Percentiles rank a stretch among this genome's conserved stretches.
Conservation (phyloP, 2,888 invertebrate species). For the Lasioglossum marginatum region DNA sequence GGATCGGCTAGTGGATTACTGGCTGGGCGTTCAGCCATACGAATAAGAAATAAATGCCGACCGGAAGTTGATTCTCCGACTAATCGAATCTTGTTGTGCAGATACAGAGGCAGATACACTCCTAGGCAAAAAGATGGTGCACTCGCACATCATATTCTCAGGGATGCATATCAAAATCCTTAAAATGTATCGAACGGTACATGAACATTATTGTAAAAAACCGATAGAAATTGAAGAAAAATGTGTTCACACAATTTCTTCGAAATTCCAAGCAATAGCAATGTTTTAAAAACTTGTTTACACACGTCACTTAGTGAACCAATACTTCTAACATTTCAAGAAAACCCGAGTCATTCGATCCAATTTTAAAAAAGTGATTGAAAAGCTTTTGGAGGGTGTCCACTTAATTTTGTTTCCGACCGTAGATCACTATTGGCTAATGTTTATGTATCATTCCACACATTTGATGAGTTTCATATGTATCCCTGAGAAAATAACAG, state of each 20-base stretch:
- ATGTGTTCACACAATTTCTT: background rate
- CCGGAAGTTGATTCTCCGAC: conserved; percentile 40
- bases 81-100: conserved; percentile 31
- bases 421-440: background rate
- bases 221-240: too few species aligned
- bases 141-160: background rate
- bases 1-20: conserved; percentile 47
- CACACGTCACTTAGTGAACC: background rate
- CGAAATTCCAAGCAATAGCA: background rate
- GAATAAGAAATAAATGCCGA: conserved; percentile 60
- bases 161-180: background rate
- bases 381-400: background rate
- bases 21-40: conserved; percentile 12
- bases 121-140: background rate
- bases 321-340: background rate
- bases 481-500: background rate
- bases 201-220: background rate
- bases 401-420: background rate
- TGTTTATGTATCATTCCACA: background rate
- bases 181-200: background rate
- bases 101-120: background rate
- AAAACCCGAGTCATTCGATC: background rate
- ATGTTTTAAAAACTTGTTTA: background rate
- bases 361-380: background rate
- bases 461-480: background rate